Evolutionary conservation across 2,113 vertebrate genomes (phyloP), one percentile per base, ranked within the genome.

Genomic region (Myrmophylax atrothorax): DNA sequence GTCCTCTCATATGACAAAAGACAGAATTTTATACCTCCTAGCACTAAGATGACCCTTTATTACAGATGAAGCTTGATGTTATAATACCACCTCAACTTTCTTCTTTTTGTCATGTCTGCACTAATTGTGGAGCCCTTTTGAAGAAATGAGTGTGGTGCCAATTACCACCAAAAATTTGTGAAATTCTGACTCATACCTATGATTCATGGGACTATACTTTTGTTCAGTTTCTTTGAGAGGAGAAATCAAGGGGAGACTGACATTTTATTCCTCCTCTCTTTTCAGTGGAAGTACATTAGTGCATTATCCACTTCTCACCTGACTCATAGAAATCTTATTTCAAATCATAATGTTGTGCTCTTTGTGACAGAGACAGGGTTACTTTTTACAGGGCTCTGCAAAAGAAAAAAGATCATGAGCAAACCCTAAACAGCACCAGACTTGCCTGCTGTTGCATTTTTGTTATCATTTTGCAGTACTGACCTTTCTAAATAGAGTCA

Each of bases 251-350:
- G 11, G 33, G 26, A 95, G 62, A 73, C 7, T 96, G 89, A 95
- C 14, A 25, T 96, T 95, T 96, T 47, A 59, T 82, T 46, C 52
- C 80, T 58, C 64, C 17, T 24, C 33, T 42, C 15, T 89, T 63
- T 93, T 53, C 96, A 66, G 93, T 69, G 78, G 33, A 83, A 87
- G 58, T 73, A 49, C 62, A 77, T 95, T 67, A 95, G 58, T 67
- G 86, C 78, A 73, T 92, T 93, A 94, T 90, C 56, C 19, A 72
- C 53, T 91, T 97, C 95, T 97, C 68, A 89, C 64, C 75, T 90
- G 94, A 96, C 90, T 97, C 85, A 92, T 80, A 94, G 91, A 96
- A 97, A 62, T 94, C 58, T 80, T 85, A 26, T 86, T 97, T 90
- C 93, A 90, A 82, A 91, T 90, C 82, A 93, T 83, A 81, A 86